phyloP scores from a whole-genome alignment of 2,797 vertebrate species.

The Tokudaia muenninki region DNA sequence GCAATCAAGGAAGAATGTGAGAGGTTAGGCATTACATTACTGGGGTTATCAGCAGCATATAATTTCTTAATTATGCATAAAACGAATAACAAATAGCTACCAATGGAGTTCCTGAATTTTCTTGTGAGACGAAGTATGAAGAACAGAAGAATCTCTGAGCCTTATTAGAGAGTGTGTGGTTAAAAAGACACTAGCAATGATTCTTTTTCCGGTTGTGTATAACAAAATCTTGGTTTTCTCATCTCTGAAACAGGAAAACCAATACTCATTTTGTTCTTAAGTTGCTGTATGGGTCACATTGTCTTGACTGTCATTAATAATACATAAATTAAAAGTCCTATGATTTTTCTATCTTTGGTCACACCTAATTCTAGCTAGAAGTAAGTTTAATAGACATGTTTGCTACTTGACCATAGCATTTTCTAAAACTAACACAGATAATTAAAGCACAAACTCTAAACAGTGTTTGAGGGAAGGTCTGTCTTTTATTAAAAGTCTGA shows the following conservation, averaged over 20 bases:
- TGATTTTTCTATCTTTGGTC: background rate
- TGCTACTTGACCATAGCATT: background rate
- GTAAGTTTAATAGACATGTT: background rate
- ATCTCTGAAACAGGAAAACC: background rate
- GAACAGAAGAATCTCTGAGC: background rate
- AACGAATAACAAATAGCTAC: slow-evolving; percentile 68
- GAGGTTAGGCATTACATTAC: slow-evolving; percentile 76
- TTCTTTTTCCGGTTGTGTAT: background rate
- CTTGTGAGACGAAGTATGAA: slow-evolving; percentile 55
- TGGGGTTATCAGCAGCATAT: slow-evolving; percentile 80
- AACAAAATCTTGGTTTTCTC: slow-evolving; percentile 28
- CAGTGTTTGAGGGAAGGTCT: background rate
- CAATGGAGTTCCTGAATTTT: slow-evolving; percentile 64
- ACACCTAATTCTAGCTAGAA: background rate
- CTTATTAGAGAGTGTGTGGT: background rate
- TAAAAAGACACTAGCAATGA: background rate
- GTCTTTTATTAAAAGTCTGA: slow-evolving; percentile 4
- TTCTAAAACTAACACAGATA: background rate
- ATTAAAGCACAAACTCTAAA: background rate
- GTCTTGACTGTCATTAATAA: background rate
- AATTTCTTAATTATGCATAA: slow-evolving; percentile 84
- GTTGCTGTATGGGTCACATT: background rate
- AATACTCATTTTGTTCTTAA: background rate
- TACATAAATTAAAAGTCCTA: background rate
- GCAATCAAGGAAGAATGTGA: slow-evolving; percentile 81